phyloP scores from a whole-genome alignment of 2,113 vertebrate genomes.

The Ammodytes dubius region DNA sequence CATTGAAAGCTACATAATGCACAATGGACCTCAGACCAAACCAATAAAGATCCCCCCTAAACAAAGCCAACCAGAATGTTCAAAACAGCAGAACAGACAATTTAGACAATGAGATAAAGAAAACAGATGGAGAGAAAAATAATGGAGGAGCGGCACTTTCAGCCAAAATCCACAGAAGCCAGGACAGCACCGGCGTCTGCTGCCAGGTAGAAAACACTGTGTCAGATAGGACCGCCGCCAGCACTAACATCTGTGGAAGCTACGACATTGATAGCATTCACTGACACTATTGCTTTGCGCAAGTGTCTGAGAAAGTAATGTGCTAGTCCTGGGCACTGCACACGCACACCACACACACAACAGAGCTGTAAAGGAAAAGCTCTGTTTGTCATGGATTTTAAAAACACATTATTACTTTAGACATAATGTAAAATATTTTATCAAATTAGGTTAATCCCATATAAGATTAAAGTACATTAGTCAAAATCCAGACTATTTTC shows the following conservation, averaged over 20 bases:
- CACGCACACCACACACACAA: background rate
- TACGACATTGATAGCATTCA: constrained; percentile 24
- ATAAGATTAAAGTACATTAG: background rate
- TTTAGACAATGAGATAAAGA: constrained; percentile 22
- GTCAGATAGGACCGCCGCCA: constrained; percentile 58
- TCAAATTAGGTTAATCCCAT: background rate
- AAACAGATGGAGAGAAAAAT: constrained; percentile 31
- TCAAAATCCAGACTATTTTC: background rate
- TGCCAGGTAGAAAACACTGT: constrained; percentile 44
- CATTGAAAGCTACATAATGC: background rate
- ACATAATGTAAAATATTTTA: background rate
- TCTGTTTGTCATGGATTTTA: background rate
- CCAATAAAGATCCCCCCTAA: background rate
- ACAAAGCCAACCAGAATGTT: background rate
- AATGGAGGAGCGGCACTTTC: constrained; percentile 4
- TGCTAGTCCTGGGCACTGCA: too few relatives aligned
- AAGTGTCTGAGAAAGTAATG: constrained; percentile 11
- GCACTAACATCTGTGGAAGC: constrained; percentile 39
- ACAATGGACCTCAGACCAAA: background rate
- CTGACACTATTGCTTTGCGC: constrained; percentile 21
- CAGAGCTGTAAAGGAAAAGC: background rate
- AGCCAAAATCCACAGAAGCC: constrained; percentile 41
- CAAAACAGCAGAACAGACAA: constrained; percentile 19
- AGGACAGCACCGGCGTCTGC: constrained; percentile 34
- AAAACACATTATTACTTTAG: background rate